Percentiles rank a stretch among this genome's conserved stretches.
These are phyloP conservation scores for Dolichopus griseipennis DNA, from an alignment of 2,888 invertebrate genomes.

Conservation along the genomic window DNA sequence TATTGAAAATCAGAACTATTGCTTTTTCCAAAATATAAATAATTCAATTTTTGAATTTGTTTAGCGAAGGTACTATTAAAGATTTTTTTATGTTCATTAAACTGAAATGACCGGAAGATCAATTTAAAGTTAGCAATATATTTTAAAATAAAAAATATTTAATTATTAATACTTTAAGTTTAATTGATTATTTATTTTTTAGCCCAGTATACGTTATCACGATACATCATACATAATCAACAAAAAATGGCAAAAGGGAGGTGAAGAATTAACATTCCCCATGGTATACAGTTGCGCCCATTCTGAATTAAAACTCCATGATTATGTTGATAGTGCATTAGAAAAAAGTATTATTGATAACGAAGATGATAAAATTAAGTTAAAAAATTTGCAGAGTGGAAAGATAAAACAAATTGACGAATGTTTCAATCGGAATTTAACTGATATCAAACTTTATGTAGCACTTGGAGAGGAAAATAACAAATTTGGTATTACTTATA, in stretches of 20 bases:
- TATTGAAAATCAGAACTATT: too few species aligned
- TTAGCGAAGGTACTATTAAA: too few species aligned
- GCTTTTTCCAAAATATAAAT: too few species aligned
- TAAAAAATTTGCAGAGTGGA: background rate
- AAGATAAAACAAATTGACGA: conserved; percentile 14
- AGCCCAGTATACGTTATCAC: conserved; percentile 24
- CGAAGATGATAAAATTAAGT: background rate
- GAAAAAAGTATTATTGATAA: background rate
- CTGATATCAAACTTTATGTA: background rate
- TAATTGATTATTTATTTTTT: conserved; percentile 10
- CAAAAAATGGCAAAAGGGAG: conserved; percentile 23
- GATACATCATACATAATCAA: conserved; percentile 23
- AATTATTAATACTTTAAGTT: too few species aligned
- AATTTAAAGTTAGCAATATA: too few species aligned
- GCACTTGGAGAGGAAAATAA: background rate
- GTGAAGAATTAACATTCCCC: conserved; percentile 22
- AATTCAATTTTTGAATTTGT: too few species aligned
- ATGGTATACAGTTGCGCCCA: conserved; percentile 15
- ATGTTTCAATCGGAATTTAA: background rate
- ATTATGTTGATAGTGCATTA: background rate
- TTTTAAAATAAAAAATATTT: too few species aligned
- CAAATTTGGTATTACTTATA: background rate
- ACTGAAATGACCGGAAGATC: too few species aligned
- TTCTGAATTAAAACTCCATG: conserved; percentile 7
- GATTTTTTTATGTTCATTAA: too few species aligned